Evolutionary conservation across 92 coral and sea anemone species (phyloP).

Genomic region (Ricordea florida): DNA sequence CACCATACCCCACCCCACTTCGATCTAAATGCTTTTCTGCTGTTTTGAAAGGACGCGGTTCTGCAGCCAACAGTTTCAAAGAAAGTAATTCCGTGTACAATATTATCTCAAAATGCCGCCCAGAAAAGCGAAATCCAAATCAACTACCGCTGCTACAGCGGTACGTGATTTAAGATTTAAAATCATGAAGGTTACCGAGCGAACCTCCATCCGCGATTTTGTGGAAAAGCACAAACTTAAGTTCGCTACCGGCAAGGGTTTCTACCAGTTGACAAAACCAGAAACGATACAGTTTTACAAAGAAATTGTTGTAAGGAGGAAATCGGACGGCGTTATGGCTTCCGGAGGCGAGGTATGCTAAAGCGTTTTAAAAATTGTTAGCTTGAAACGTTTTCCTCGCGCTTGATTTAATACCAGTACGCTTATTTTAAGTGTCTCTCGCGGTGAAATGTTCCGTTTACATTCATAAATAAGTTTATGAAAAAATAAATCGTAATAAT

Average conservation of each 20-base stretch:
- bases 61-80: neutral
- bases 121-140: constrained; percentile 49
- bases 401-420: neutral
- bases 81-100: neutral
- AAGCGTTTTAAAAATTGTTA: no score
- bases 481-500: no score
- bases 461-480: no score
- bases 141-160: constrained; percentile 48
- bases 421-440: no score
- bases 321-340: constrained; percentile 73
- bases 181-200: constrained; percentile 66
- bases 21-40: no score
- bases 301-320: constrained; percentile 86
- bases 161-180: constrained; percentile 70
- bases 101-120: constrained; percentile 66
- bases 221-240: constrained; percentile 84
- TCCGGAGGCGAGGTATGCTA: constrained; percentile 83
- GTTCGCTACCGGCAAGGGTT: constrained; percentile 88
- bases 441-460: no score
- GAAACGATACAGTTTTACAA: constrained; percentile 93
- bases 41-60: neutral
- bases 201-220: constrained; percentile 74
- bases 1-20: no score
- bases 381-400: no score
- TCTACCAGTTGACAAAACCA: constrained; percentile 92